These are phyloP conservation scores for Labeo catla DNA, from an alignment of 2,113 vertebrate genomes.

Conservation along the genomic window DNA sequence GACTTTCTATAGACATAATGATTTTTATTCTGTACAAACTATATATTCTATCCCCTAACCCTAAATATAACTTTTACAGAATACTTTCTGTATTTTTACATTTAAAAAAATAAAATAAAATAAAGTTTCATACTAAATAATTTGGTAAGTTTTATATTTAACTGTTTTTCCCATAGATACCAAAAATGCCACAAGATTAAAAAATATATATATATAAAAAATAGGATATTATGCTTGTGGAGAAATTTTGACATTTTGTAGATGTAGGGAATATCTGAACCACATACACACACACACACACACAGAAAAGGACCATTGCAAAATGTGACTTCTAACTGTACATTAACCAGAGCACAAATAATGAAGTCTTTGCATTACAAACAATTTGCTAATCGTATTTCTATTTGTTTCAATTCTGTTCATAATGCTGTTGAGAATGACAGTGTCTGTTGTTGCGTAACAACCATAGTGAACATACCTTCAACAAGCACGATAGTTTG, in stretches of 20 bases:
- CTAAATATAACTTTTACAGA: no score
- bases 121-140: no score
- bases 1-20: not conserved
- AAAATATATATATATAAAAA: no score
- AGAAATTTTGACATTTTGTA: not conserved
- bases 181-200: no score
- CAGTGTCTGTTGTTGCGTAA: not conserved
- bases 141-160: no score
- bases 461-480: slow-evolving; percentile 31
- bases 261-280: not conserved
- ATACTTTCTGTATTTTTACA: no score
- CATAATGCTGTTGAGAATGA: not conserved
- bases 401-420: not conserved
- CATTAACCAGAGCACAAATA: not conserved
- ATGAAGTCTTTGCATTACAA: not conserved
- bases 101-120: no score
- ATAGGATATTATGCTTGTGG: no score
- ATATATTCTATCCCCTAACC: not conserved
- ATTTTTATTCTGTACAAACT: no score
- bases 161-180: no score
- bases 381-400: not conserved
- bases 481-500: slow-evolving; percentile 46
- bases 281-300: not conserved
- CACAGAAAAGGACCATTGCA: not conserved
- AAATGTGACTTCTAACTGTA: not conserved